Percentiles rank a stretch among this genome's conserved stretches.
These are phyloP conservation scores for Aelia acuminata DNA, from an alignment of 2,888 invertebrate genomes.

Conservation along the genomic window DNA sequence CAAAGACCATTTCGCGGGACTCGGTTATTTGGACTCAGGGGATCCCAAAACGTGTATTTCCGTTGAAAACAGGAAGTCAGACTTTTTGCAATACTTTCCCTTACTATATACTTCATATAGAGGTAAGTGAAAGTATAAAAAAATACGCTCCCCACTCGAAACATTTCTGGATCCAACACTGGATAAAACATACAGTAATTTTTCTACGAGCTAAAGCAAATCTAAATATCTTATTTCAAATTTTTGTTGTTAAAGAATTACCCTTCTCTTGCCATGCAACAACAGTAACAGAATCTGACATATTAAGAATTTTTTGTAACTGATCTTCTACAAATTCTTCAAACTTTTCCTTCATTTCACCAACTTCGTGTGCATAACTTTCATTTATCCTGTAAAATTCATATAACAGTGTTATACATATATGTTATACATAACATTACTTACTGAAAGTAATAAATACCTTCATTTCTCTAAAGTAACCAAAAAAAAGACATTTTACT, in stretches of 20 bases:
- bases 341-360: conserved; percentile 58
- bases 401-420: background rate
- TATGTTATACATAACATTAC: background rate
- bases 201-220: background rate
- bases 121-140: no score
- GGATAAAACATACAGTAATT: background rate
- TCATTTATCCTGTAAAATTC: conserved; percentile 58
- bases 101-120: no score
- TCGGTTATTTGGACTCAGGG: no score
- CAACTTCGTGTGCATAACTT: conserved; percentile 58
- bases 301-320: conserved; percentile 55
- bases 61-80: no score
- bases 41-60: no score
- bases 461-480: background rate
- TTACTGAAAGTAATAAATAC: background rate
- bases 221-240: background rate
- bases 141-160: no score
- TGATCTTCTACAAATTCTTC: conserved; percentile 60
- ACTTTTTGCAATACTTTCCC: no score
- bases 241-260: background rate
- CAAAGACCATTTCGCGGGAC: no score
- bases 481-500: background rate
- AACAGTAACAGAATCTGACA: conserved; percentile 55
- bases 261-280: conserved; percentile 53
- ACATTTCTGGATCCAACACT: no score